Evolutionary conservation across 2,113 vertebrate genomes (phyloP).

Genomic region (Thoracochromis brauschi): DNA sequence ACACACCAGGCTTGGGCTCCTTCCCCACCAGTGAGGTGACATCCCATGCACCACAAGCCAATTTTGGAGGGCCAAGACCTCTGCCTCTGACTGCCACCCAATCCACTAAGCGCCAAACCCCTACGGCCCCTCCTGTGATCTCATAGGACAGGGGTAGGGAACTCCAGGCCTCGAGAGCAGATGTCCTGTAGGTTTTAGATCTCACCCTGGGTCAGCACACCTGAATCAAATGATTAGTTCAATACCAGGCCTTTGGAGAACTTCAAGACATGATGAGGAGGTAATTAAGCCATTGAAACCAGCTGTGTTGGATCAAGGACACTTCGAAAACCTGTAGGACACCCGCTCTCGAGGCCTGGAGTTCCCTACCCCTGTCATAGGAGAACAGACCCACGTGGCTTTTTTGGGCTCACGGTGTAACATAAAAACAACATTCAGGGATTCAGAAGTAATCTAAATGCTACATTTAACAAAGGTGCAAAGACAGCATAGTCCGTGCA

Average conservation of each 20-base stretch:
- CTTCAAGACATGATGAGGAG: not conserved
- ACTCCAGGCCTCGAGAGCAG: not conserved
- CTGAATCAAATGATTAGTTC: not conserved
- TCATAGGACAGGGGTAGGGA: not conserved
- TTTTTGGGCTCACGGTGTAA: not conserved
- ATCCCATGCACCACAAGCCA: not conserved
- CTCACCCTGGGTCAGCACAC: not conserved
- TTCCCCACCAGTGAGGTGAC: accelerated
- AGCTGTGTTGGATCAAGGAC: not conserved
- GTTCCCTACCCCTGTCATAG: not conserved
- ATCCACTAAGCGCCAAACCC: not conserved
- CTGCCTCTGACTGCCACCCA: not conserved
- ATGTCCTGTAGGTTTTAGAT: not conserved
- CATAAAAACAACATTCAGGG: not conserved
- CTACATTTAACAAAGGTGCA: not conserved
- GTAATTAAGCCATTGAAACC: not conserved
- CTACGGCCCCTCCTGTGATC: not conserved
- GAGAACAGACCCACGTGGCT: not conserved
- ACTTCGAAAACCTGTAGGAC: not conserved
- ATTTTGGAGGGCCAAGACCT: not conserved
- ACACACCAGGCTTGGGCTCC: not conserved
- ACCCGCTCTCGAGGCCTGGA: accelerated
- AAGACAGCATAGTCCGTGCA: not conserved
- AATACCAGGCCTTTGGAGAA: not conserved
- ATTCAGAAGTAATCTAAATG: not conserved